Base-by-base conservation (phyloP, 2,113 vertebrate species). In the Zapus hudsonius region DNA sequence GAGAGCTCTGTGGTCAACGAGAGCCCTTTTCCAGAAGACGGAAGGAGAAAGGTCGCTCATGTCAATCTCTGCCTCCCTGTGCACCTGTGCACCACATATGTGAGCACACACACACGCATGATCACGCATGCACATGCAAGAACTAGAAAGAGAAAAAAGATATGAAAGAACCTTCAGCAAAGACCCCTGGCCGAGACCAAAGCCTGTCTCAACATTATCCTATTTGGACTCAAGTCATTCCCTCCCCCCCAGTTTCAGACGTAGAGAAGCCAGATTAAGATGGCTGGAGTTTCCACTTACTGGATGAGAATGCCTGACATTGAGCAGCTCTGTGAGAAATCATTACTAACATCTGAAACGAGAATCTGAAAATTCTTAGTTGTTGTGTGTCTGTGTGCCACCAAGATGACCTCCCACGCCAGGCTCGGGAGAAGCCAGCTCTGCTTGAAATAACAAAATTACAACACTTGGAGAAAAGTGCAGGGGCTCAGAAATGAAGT, bases 401-500 rank as follows among this genome's bases (percentile, higher is more conserved):
- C 61, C 59, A 70, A 59, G 44, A 91, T 64, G 47, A 93, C 29
- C 64, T 73, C 42, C 47, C 40, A 47, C 8, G 25, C 69, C 6
- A 2, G 70, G 29, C 63, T 64, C 11, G 36, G 47, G 4, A 90
- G 36, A 69, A 55, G 76, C n/a, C 44, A 87, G 36, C 59, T 90
- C 73, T 91, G 59, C 87, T 90, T 84, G 87, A 95, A 92, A 93
- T 95, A 82, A 83, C 36, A 20, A 93, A 52, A 95, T 90, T 90
- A 52, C 19, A 75, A 38, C 20, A 95, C 16, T 84, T 92, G 81
- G 73, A 20, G 55, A 95, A 86, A 91, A 91, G 89, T 90, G 19
- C 64, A 93, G 78, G 81, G 79, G 52, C 76, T 90, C 69, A 80
- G 89, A 94, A 93, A 93, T 57, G 31, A 52, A 95, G 92, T 93